These are phyloP conservation scores for Oncorhynchus tshawytscha DNA, from an alignment of 2,113 vertebrate genomes.

Conservation along the genomic window DNA sequence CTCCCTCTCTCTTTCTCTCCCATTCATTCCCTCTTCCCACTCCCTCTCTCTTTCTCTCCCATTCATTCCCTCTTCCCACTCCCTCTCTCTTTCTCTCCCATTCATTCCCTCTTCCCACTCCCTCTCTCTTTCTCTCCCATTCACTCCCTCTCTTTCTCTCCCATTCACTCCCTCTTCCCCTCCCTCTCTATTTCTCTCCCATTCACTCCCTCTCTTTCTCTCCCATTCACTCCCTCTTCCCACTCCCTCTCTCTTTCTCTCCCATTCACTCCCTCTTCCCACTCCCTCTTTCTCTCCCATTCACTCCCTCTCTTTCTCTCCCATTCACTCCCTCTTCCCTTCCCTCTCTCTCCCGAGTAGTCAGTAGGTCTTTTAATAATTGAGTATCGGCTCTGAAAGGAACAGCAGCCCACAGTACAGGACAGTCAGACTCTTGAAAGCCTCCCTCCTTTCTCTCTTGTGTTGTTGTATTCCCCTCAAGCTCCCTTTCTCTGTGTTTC, in stretches of 20 bases:
- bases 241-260: neutral
- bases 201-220: no score
- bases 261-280: neutral
- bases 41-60: neutral
- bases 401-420: neutral
- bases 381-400: neutral
- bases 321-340: neutral
- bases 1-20: no score
- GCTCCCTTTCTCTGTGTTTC: neutral
- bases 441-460: neutral
- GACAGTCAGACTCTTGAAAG: neutral
- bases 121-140: accelerated
- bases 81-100: no score
- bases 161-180: no score
- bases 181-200: no score
- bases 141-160: neutral
- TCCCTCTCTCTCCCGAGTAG: slow-evolving; percentile 12
- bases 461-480: neutral
- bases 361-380: neutral
- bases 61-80: neutral
- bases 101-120: no score
- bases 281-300: no score
- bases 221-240: no score
- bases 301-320: neutral
- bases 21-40: neutral